A percentile compares a stretch with the other conserved stretches of the same genome.
Evolutionary conservation across 1,140 invertebrate genomes (phyloP).

Genomic region (Drosophila arawakana): DNA sequence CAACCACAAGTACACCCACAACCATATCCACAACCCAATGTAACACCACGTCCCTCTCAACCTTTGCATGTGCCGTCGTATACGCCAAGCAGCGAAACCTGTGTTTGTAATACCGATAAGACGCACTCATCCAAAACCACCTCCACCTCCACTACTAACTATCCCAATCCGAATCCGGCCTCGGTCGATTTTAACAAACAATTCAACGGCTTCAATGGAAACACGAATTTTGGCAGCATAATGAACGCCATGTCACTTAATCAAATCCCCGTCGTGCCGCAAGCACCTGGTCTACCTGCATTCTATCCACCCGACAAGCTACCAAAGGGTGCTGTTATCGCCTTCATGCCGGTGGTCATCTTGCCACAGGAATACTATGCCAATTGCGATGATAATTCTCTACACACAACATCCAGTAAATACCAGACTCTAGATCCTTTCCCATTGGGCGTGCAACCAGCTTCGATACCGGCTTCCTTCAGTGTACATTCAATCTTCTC

Average conservation of each 20-base stretch:
- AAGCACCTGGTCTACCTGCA: conserved; percentile 73
- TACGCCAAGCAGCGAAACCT: conserved; percentile 68
- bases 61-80: conserved; percentile 60
- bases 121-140: conserved; percentile 77
- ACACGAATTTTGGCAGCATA: conserved; percentile 80
- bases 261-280: conserved; percentile 78
- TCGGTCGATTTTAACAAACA: conserved; percentile 81
- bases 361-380: conserved; percentile 85
- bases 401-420: conserved; percentile 52
- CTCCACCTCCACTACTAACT: conserved; percentile 57
- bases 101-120: conserved; percentile 76
- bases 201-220: conserved; percentile 75
- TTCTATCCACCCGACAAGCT: conserved; percentile 84
- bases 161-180: conserved; percentile 70
- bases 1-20: conserved; percentile 14
- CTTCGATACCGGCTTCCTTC: conserved; percentile 61
- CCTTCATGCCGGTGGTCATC: conserved; percentile 87
- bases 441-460: conserved; percentile 76
- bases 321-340: conserved; percentile 85
- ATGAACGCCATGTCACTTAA: conserved; percentile 81
- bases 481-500: conserved; percentile 75
- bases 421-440: conserved; percentile 71
- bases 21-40: conserved; percentile 47
- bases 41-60: conserved; percentile 76
- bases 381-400: conserved; percentile 68